These are phyloP conservation scores for Thermophis baileyi DNA, from an alignment of 2,113 vertebrate genomes.

Conservation along the genomic window DNA sequence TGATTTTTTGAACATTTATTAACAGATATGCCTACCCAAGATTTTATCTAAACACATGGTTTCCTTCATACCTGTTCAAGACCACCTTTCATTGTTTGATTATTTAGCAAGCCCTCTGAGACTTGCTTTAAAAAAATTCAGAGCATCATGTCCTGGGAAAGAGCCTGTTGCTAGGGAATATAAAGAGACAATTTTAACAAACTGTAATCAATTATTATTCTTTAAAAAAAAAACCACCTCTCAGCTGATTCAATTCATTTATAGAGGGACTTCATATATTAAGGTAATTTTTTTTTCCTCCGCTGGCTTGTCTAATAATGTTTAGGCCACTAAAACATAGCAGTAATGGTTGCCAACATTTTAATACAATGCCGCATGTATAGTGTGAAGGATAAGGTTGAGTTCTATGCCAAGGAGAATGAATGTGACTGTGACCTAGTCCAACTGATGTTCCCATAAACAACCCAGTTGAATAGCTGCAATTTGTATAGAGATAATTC, in stretches of 20 bases:
- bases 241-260: neutral
- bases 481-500: neutral
- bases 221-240: neutral
- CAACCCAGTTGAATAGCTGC: neutral
- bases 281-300: neutral
- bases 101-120: neutral
- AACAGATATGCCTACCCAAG: neutral
- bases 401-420: neutral
- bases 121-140: neutral
- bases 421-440: neutral
- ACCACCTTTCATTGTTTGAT: neutral
- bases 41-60: neutral
- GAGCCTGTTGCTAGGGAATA: neutral
- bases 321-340: neutral
- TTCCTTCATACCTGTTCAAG: neutral
- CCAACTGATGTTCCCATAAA: neutral
- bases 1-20: neutral
- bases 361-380: neutral
- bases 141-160: neutral
- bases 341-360: neutral
- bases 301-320: neutral
- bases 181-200: neutral
- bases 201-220: neutral
- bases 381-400: neutral
- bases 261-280: neutral